Evolutionary conservation across 2,888 invertebrate species (phyloP).

Genomic region (Aquatica leii): DNA sequence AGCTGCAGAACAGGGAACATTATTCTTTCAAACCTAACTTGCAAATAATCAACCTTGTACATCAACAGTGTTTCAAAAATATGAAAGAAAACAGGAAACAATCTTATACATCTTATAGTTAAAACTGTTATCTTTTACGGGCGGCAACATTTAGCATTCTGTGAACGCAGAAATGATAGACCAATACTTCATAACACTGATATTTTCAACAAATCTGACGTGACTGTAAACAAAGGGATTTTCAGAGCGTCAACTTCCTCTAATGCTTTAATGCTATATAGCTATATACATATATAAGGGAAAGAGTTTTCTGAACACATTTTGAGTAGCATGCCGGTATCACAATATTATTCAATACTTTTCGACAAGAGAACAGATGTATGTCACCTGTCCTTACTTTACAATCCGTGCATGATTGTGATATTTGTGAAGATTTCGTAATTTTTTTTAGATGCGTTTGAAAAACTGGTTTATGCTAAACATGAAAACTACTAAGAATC

Average conservation of each 20-base stretch:
- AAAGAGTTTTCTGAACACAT: background rate
- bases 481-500: background rate
- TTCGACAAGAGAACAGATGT: too few species aligned
- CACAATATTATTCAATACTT: background rate
- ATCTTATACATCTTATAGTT: background rate
- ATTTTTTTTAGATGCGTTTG: background rate
- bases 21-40: background rate
- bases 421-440: too few species aligned
- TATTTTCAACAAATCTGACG: background rate
- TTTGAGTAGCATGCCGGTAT: background rate
- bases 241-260: constrained; percentile 12
- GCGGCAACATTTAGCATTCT: background rate
- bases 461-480: background rate
- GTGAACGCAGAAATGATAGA: background rate
- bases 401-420: too few species aligned
- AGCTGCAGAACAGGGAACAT: background rate
- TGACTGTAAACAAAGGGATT: constrained; percentile 11
- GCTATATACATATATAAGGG: constrained; percentile 12
- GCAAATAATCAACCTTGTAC: background rate
- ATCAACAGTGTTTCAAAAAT: background rate
- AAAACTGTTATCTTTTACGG: background rate
- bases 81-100: background rate
- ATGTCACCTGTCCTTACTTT: too few species aligned
- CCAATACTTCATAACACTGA: background rate
- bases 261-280: constrained; percentile 11